Evolutionary conservation across 2,888 invertebrate genomes (phyloP).

Genomic region (Agrotis puta): DNA sequence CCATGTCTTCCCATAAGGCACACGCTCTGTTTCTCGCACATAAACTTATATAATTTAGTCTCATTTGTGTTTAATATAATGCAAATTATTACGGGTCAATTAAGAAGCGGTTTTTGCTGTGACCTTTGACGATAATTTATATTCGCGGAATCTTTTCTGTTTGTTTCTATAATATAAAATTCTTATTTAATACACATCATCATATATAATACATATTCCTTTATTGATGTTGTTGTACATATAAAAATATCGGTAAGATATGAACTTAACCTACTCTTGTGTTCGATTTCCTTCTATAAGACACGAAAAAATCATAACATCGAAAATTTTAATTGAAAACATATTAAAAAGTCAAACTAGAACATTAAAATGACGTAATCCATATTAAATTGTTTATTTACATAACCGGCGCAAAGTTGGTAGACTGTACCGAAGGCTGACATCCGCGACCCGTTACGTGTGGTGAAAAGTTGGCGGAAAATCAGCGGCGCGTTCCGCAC

Average conservation of each 20-base stretch:
- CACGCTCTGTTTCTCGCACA: slow-evolving; percentile 71
- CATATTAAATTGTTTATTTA: slow-evolving; percentile 50
- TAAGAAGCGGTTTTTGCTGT: slow-evolving; percentile 22
- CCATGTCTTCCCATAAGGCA: slow-evolving; percentile 64
- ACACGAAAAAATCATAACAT: background rate
- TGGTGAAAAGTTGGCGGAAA: slow-evolving; percentile 63
- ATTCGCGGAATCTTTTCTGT: slow-evolving; percentile 5
- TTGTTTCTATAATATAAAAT: slow-evolving; percentile 14
- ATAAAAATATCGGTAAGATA: background rate
- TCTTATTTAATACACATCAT: background rate
- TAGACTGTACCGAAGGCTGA: slow-evolving; percentile 38
- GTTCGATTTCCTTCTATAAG: background rate
- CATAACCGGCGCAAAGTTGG: slow-evolving; percentile 40
- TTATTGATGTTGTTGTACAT: background rate
- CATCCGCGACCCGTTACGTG: slow-evolving; percentile 58
- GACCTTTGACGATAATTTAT: slow-evolving; percentile 50
- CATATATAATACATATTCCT: background rate
- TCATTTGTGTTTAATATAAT: slow-evolving; percentile 52
- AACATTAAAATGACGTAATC: slow-evolving; percentile 39
- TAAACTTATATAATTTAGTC: slow-evolving; percentile 64
- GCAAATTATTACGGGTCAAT: slow-evolving; percentile 56
- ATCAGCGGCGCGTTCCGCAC: slow-evolving; percentile 69
- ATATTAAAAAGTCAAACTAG: slow-evolving; percentile 29
- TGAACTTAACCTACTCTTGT: background rate
- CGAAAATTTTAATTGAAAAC: slow-evolving; percentile 1